Percentiles rank a stretch among this genome's conserved stretches.
phyloP scores from a whole-genome alignment of 2,888 invertebrate genomes.

The Xylota sylvarum region DNA sequence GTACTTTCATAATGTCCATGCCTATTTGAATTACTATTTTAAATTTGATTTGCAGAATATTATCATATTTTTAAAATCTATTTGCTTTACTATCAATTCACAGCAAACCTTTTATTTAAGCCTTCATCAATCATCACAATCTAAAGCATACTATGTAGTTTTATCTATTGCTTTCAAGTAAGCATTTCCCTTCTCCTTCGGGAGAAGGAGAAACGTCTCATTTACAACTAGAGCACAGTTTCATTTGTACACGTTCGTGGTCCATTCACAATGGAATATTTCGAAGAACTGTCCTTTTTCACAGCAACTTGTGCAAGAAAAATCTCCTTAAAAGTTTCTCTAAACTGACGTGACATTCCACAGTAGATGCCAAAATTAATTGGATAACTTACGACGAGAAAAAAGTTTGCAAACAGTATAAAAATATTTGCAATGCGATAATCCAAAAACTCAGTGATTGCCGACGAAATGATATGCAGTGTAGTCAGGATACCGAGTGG shows the following conservation, averaged over 20 bases:
- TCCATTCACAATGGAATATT: constrained; percentile 93
- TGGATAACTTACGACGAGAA: constrained; percentile 95
- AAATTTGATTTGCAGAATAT: no score
- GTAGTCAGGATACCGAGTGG: constrained; percentile 93
- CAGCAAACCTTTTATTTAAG: not conserved
- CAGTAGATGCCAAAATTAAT: constrained; percentile 98
- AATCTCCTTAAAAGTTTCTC: constrained; percentile 95
- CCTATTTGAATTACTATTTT: no score
- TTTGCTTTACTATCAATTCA: not conserved
- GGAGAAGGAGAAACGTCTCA: constrained; percentile 59
- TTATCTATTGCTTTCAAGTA: not conserved
- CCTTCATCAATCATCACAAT: constrained; percentile 2
- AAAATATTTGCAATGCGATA: constrained; percentile 92
- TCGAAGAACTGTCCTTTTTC: constrained; percentile 89
- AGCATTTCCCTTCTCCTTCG: constrained; percentile 59
- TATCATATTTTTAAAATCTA: not conserved
- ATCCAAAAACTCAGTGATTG: constrained; percentile 90
- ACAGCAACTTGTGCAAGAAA: constrained; percentile 88
- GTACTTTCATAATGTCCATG: no score
- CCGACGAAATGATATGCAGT: constrained; percentile 92
- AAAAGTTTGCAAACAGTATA: constrained; percentile 94
- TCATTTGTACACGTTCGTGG: constrained; percentile 93
- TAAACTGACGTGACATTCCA: constrained; percentile 97
- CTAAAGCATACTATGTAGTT: not conserved
- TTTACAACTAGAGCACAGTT: constrained; percentile 87